Evolutionary conservation across 2,888 invertebrate genomes (phyloP).

Genomic region (Drosophila anomalipes): DNA sequence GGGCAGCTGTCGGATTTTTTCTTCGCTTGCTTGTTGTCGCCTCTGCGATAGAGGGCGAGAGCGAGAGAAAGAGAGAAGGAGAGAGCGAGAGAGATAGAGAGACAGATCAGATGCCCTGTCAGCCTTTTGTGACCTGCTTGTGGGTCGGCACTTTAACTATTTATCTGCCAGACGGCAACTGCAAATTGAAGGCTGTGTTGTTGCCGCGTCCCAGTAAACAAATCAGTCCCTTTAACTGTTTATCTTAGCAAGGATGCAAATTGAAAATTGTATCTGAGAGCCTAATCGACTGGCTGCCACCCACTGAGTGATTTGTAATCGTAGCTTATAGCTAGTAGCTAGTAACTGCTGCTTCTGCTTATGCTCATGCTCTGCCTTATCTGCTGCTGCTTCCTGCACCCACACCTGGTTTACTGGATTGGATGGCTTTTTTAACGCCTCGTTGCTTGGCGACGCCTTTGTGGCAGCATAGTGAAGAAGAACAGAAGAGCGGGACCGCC

Average conservation of each 20-base stretch:
- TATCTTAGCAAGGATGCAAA: constrained; percentile 53
- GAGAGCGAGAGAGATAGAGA: not conserved
- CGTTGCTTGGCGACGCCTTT: constrained; percentile 53
- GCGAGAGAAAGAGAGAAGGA: not conserved
- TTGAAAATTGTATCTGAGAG: constrained; percentile 63
- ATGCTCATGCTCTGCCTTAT: not conserved
- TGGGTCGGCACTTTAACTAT: constrained; percentile 42
- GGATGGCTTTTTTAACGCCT: constrained; percentile 66
- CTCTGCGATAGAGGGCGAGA: not conserved
- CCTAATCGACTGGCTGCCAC: constrained; percentile 44
- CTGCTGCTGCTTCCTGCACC: constrained; percentile 18
- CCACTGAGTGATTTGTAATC: constrained; percentile 9
- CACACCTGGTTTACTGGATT: constrained; percentile 20
- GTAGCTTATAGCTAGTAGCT: constrained; percentile 8
- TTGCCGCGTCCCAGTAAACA: constrained; percentile 40
- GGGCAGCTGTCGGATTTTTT: constrained; percentile 47
- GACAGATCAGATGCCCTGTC: constrained; percentile 30
- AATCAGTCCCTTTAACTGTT: constrained; percentile 49
- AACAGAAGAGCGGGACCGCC: constrained; percentile 42
- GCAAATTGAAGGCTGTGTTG: constrained; percentile 49
- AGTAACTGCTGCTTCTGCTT: not conserved
- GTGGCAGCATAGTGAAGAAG: not conserved
- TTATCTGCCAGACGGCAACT: constrained; percentile 47
- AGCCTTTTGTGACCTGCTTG: constrained; percentile 48
- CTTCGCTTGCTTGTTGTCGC: constrained; percentile 31